Percentiles rank a stretch among this genome's conserved stretches.
phyloP scores from a whole-genome alignment of 2,797 vertebrate species.

The Sylvilagus floridanus region DNA sequence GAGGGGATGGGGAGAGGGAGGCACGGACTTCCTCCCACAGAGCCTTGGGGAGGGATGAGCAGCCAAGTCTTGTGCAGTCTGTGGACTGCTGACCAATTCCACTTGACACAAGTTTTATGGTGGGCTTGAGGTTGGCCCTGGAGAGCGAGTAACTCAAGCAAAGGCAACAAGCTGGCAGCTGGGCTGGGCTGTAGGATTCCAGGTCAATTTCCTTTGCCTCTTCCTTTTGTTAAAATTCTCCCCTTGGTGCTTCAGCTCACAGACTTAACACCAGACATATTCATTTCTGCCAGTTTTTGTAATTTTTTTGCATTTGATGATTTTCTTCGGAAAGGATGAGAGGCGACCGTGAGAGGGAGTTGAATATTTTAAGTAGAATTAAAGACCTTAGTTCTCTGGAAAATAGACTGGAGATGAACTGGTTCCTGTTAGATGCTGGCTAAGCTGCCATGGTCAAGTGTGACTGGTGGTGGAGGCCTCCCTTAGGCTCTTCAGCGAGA shows the following conservation, averaged over 20 bases:
- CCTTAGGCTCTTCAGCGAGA: neutral
- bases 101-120: neutral
- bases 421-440: neutral
- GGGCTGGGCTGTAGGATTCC: neutral
- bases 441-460: neutral
- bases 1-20: neutral
- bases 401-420: neutral
- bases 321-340: neutral
- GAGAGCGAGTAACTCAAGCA: neutral
- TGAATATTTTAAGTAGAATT: neutral
- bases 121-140: neutral
- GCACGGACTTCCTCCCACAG: neutral
- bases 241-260: neutral
- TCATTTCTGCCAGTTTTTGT: slow-evolving; percentile 29
- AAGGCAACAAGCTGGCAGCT: neutral
- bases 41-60: neutral
- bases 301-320: neutral
- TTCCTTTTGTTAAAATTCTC: neutral
- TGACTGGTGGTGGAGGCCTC: neutral
- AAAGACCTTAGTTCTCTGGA: neutral
- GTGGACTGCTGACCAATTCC: neutral
- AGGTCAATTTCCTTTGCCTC: neutral
- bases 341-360: neutral
- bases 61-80: neutral
- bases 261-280: neutral